Evolutionary conservation across 2,888 invertebrate genomes (phyloP), one percentile per base, ranked within the genome.

Genomic region (Himalopsyche kuldschensis): DNA sequence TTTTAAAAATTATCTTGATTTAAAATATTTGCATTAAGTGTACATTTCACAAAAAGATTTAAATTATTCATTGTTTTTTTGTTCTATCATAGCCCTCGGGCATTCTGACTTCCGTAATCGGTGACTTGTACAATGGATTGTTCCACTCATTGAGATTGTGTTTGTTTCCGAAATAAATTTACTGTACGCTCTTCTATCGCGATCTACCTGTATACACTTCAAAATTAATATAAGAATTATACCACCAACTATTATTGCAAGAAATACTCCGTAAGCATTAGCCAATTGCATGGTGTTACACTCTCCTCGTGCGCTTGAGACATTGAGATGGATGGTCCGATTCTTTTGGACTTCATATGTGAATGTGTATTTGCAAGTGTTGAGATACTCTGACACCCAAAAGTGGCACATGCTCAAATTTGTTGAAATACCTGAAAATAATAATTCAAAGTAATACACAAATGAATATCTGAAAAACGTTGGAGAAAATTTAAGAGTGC

Each of bases 101-200:
- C 84, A 94, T 90, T 84, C 89, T 89, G 86, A 93, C 94, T 81
- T 90, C 89, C 0, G 91, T 91, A 20, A 93, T 91, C 1, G 94
- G 94, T n/a, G 94, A 92, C 86, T 91, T 92, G 86, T 94, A 95
- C 84, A 95, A 87, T 0, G 95, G 95, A 88, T 94, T 94, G 47
- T 11, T 15, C 92, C 87, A 20, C 90, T 89, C 82, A 90, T 90
- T 89, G 90, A 89, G 75, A 90, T 87, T 75, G 90, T 88, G 80
- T 90, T 88, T 0, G 91, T 91, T 87, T 92, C 91, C 47, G 90
- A 88, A 6, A 89, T 87, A 84, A 94, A 94, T 82, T 90, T 91
- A 0, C 92, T 92, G 86, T 91, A 93, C 0, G 93, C 93, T 31
- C 91, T 88, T 35, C 91, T 91, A 86, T 94, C 93, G 0, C 91